phyloP scores from a whole-genome alignment of 1,140 invertebrate species.

The Lethrus apterus region DNA sequence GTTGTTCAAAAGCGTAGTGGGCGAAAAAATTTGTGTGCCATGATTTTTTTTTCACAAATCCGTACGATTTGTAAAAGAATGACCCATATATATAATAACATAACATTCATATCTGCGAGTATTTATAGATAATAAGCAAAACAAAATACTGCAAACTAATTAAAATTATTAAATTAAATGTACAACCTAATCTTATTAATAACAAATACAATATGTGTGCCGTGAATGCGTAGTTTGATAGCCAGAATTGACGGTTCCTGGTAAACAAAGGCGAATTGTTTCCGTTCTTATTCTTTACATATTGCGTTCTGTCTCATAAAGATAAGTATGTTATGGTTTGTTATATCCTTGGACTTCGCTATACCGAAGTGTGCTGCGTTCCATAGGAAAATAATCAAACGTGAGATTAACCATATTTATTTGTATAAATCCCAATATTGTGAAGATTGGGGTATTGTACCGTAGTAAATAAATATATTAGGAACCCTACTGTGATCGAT shows the following conservation, averaged over 20 bases:
- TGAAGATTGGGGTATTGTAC: conserved; percentile 33
- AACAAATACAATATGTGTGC: no score
- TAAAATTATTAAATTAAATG: no score
- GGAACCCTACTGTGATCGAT: conserved; percentile 20
- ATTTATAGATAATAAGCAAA: no score
- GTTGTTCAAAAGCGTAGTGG: no score
- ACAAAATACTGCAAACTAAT: no score
- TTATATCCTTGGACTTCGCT: conserved; percentile 3
- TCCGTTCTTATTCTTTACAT: conserved; percentile 9
- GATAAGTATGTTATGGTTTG: conserved; percentile 9
- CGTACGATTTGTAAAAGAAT: no score
- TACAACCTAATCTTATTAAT: no score
- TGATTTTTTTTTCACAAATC: no score
- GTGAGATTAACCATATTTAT: conserved; percentile 32
- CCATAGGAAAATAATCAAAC: conserved; percentile 31
- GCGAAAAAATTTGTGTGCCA: no score
- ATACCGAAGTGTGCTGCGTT: conserved; percentile 13
- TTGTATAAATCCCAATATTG: conserved; percentile 34
- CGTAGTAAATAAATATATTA: conserved; percentile 26
- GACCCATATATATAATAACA: no score
- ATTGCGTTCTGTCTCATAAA: conserved; percentile 11
- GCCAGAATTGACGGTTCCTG: conserved; percentile 10
- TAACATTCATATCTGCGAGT: no score
- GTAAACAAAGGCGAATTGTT: conserved; percentile 9
- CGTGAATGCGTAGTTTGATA: no score